phyloP scores from a whole-genome alignment of 2,113 vertebrate genomes.

The Bettongia penicillata region DNA sequence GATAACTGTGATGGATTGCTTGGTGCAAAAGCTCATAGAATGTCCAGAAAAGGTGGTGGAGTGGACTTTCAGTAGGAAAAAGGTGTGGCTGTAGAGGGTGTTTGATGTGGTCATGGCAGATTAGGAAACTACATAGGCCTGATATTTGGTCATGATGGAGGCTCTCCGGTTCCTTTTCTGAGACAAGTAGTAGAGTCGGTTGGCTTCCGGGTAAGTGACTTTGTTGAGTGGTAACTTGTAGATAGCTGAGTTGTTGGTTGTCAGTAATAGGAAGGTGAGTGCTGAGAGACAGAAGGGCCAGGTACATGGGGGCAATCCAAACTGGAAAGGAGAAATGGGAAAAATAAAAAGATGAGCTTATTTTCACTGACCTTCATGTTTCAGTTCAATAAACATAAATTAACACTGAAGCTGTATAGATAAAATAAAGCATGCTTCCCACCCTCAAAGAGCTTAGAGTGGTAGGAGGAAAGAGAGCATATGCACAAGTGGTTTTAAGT shows the following conservation, averaged over 20 bases:
- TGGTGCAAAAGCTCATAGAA: constrained; percentile 22
- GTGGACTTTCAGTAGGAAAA: neutral
- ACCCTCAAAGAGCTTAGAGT: neutral
- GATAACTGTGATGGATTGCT: neutral
- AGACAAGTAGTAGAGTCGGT: constrained; percentile 86
- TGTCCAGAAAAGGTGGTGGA: neutral
- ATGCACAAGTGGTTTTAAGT: neutral
- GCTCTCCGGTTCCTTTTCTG: constrained; percentile 74
- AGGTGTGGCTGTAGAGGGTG: neutral
- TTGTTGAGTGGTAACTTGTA: constrained; percentile 92
- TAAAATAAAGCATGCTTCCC: neutral
- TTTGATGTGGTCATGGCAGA: neutral
- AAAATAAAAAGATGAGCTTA: neutral
- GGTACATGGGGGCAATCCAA: constrained; percentile 94
- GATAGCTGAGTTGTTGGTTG: constrained; percentile 86
- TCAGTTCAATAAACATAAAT: neutral
- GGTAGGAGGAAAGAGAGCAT: neutral
- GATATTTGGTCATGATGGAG: constrained; percentile 73
- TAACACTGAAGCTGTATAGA: neutral
- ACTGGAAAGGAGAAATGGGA: constrained; percentile 80
- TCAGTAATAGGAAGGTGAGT: constrained; percentile 92
- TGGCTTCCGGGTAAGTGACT: constrained; percentile 95
- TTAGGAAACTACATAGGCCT: constrained; percentile 76
- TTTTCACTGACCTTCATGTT: neutral
- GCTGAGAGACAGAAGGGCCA: constrained; percentile 98